Conservation (phyloP, 2,888 invertebrate genomes). For the Dichetophora obliterata region DNA sequence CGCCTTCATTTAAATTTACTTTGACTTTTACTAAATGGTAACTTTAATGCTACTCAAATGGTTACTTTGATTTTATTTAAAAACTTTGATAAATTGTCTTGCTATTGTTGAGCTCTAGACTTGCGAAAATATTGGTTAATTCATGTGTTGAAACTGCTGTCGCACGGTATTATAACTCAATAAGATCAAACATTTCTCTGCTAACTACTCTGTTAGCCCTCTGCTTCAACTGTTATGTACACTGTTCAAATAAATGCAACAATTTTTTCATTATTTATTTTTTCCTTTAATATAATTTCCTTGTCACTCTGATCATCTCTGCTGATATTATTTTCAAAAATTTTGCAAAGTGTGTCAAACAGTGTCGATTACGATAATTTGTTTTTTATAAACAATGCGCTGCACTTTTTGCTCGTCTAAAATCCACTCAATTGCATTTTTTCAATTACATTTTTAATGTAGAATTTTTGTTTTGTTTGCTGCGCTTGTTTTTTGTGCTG, state of each 20-base stretch:
- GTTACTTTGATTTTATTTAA: too few species aligned
- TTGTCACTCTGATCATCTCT: background rate
- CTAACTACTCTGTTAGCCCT: too few species aligned
- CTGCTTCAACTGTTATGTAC: background rate
- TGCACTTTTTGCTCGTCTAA: too few species aligned
- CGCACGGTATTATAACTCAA: too few species aligned
- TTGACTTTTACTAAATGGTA: too few species aligned
- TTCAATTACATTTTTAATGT: background rate
- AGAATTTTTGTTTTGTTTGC: conserved; percentile 10
- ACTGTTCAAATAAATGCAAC: background rate
- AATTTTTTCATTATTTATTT: background rate
- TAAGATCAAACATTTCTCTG: too few species aligned
- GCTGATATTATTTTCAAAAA: background rate
- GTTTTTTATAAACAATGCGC: background rate
- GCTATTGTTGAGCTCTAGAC: too few species aligned
- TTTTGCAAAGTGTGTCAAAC: conserved; percentile 1
- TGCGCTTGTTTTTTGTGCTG: background rate
- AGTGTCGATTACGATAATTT: background rate
- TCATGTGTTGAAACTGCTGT: too few species aligned
- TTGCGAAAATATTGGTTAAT: too few species aligned
- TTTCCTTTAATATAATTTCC: background rate
- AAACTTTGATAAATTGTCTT: too few species aligned
- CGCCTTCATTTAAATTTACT: too few species aligned
- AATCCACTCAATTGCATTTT: background rate
- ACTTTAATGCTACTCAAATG: too few species aligned